These are phyloP conservation scores for Pocota personata DNA, from an alignment of 2,888 invertebrate genomes.

Conservation along the genomic window DNA sequence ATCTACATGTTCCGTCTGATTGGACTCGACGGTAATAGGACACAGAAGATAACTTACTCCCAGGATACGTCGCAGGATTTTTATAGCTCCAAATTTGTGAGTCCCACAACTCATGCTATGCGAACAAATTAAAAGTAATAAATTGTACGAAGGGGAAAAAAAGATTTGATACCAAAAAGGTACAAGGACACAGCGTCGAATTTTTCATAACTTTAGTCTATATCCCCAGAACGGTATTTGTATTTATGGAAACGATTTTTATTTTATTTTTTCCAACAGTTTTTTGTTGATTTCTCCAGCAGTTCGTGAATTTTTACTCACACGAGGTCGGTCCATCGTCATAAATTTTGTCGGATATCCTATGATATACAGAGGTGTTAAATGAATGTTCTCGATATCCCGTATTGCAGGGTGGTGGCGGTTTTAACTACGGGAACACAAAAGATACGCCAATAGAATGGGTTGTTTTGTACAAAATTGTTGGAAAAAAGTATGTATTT, in stretches of 20 bases:
- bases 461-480: constrained; percentile 37
- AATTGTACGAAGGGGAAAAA: constrained; percentile 37
- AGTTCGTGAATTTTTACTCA: constrained; percentile 36
- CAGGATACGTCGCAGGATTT: background rate
- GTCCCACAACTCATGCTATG: constrained; percentile 27
- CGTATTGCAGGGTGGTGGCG: background rate
- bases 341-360: constrained; percentile 72
- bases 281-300: constrained; percentile 15
- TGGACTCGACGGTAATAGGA: constrained; percentile 27
- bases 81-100: constrained; percentile 23
- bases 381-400: constrained; percentile 70
- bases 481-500: background rate
- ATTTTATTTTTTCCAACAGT: constrained; percentile 7
- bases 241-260: constrained; percentile 32
- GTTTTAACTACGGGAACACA: constrained; percentile 7
- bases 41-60: constrained; percentile 23
- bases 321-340: constrained; percentile 51
- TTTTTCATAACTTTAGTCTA: constrained; percentile 50
- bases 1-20: constrained; percentile 43
- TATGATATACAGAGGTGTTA: constrained; percentile 71
- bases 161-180: constrained; percentile 33
- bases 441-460: constrained; percentile 25
- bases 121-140: constrained; percentile 72
- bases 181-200: constrained; percentile 43
- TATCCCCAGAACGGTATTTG: constrained; percentile 10